Percentiles rank a stretch among this genome's conserved stretches.
phyloP scores from a whole-genome alignment of 2,797 vertebrate species.

The Eptatretus atami region DNA sequence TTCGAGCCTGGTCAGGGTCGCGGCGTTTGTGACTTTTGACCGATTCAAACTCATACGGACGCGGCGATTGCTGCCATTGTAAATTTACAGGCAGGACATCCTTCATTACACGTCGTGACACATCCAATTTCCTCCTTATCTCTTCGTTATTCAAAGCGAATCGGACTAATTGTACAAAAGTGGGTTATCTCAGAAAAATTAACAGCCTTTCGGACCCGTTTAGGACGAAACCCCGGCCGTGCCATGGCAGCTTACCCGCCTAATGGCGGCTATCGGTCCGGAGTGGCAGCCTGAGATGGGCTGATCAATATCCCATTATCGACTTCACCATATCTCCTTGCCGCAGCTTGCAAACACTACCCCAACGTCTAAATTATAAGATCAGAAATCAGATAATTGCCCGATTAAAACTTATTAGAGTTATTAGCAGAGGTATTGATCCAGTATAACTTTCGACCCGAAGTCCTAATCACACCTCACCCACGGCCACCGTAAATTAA shows the following conservation, averaged over 20 bases:
- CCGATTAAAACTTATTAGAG: constrained; percentile 58
- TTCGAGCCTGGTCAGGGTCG: too few relatives aligned
- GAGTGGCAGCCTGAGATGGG: constrained; percentile 22
- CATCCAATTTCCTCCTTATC: constrained; percentile 17
- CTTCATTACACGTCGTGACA: constrained; percentile 15
- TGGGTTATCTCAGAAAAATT: constrained; percentile 45
- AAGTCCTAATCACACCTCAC: constrained; percentile 9
- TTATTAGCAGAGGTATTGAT: constrained; percentile 45
- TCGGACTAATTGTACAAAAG: constrained; percentile 52
- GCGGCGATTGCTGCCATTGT: too few relatives aligned
- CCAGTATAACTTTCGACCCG: constrained; percentile 26
- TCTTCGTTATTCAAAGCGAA: constrained; percentile 20
- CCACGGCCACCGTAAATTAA: background rate
- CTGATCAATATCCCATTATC: constrained; percentile 65
- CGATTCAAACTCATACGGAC: too few relatives aligned
- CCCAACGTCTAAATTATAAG: constrained; percentile 58
- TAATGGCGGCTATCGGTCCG: constrained; percentile 29
- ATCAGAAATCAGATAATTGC: constrained; percentile 63
- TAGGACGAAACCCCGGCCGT: constrained; percentile 34
- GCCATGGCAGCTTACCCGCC: constrained; percentile 12
- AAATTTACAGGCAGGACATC: background rate
- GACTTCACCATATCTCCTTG: constrained; percentile 50
- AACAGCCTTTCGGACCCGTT: constrained; percentile 43
- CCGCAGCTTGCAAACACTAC: constrained; percentile 42
- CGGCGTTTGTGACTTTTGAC: too few relatives aligned